Evolutionary conservation across 2,888 invertebrate species (phyloP).

Genomic region (Chaetoderma sp.): DNA sequence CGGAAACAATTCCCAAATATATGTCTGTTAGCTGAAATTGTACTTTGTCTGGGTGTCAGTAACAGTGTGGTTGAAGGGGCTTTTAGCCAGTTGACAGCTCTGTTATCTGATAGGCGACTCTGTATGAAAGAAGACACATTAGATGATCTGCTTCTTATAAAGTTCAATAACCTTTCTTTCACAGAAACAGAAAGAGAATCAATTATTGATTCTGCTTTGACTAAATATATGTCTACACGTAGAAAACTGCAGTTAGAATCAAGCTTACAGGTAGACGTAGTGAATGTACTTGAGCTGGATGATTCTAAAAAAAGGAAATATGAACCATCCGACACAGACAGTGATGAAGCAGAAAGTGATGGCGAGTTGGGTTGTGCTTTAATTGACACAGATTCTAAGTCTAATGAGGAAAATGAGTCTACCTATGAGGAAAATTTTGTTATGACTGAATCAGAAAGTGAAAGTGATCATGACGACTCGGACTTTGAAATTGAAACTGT

Average conservation of each 20-base stretch:
- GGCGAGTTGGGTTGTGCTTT: too few species aligned
- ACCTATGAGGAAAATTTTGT: too few species aligned
- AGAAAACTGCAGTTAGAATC: background rate
- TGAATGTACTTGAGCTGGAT: too few species aligned
- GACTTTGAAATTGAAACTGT: too few species aligned
- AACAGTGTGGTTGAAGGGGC: constrained; percentile 1
- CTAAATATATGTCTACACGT: background rate
- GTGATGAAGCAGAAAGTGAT: too few species aligned
- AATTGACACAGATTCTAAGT: too few species aligned
- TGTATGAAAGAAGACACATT: background rate
- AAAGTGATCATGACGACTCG: too few species aligned
- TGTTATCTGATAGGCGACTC: constrained; percentile 5
- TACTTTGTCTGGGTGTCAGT: background rate
- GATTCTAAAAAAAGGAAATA: too few species aligned
- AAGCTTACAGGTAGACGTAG: too few species aligned
- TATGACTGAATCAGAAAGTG: too few species aligned
- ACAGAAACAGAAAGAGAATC: background rate
- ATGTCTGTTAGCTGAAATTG: background rate
- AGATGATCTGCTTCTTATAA: constrained; percentile 4
- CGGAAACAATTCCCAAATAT: constrained; percentile 8
- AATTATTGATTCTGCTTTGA: background rate
- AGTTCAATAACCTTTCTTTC: background rate
- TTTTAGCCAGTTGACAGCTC: constrained; percentile 2
- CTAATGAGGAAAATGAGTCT: too few species aligned
- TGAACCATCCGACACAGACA: too few species aligned